phyloP scores from a whole-genome alignment of 2,888 invertebrate species.

The Pollenia labialis region DNA sequence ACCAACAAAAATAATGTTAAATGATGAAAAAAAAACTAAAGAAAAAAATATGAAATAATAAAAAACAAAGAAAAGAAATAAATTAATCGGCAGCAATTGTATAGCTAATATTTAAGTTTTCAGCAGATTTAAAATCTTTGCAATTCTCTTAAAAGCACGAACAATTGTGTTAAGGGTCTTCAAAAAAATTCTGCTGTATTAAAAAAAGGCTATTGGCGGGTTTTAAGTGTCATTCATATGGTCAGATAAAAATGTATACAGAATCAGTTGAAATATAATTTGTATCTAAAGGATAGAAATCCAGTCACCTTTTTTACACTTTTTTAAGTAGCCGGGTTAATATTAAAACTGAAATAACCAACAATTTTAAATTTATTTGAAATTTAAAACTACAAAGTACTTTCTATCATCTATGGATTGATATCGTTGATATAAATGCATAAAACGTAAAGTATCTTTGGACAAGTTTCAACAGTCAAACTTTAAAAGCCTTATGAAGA shows the following conservation, averaged over 20 bases:
- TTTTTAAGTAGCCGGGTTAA: too few relatives aligned
- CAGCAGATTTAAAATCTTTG: too few relatives aligned
- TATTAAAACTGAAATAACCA: too few relatives aligned
- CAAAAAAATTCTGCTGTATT: too few relatives aligned
- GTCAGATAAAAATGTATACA: too few relatives aligned
- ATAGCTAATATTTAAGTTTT: neutral
- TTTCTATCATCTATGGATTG: neutral
- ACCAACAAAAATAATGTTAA: neutral
- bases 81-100: constrained; percentile 30
- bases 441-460: constrained; percentile 51
- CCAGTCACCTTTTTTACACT: too few relatives aligned
- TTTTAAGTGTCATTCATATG: too few relatives aligned
- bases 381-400: too few relatives aligned
- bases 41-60: constrained; percentile 9
- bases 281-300: too few relatives aligned
- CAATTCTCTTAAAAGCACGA: neutral
- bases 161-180: neutral
- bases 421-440: constrained; percentile 35
- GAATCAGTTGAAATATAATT: too few relatives aligned
- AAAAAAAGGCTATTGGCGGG: too few relatives aligned
- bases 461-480: constrained; percentile 51
- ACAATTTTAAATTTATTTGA: too few relatives aligned
- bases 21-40: constrained; percentile 1
- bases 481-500: constrained; percentile 30
- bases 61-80: constrained; percentile 37